These are phyloP conservation scores for Aquatica leii DNA, from an alignment of 2,888 invertebrate genomes.

Conservation along the genomic window DNA sequence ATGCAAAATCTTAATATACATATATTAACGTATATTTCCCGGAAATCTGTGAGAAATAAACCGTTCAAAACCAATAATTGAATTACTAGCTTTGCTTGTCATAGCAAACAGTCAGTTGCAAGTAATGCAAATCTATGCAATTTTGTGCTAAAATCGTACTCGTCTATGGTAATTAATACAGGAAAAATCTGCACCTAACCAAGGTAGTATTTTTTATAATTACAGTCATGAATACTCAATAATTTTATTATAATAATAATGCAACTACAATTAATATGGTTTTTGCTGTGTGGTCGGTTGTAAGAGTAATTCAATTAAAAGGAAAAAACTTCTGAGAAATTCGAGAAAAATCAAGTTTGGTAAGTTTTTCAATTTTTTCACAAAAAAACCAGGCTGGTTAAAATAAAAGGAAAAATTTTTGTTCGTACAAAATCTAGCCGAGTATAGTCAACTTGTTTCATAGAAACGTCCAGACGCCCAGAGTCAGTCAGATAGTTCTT, in stretches of 20 bases:
- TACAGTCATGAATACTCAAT: neutral
- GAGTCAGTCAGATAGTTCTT: too few species aligned
- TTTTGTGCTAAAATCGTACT: neutral
- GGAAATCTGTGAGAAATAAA: neutral
- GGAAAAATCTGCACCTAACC: neutral
- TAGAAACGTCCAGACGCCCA: too few species aligned
- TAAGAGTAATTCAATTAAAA: too few species aligned
- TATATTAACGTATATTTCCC: neutral
- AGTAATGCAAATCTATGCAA: neutral
- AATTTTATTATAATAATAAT: neutral
- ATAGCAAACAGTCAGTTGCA: neutral
- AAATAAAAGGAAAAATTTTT: too few species aligned
- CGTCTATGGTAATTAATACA: neutral
- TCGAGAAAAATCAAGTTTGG: too few species aligned
- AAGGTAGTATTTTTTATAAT: neutral
- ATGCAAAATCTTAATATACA: neutral
- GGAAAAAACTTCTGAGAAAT: too few species aligned
- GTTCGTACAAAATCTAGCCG: too few species aligned
- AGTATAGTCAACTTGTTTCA: too few species aligned
- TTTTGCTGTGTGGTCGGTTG: neutral
- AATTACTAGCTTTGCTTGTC: too few species aligned
- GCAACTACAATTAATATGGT: neutral
- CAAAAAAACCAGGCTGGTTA: too few species aligned
- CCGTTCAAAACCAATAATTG: neutral
- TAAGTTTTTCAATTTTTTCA: too few species aligned